Conservation (phyloP, 2,113 vertebrate genomes). For the Echinops telfairi region DNA sequence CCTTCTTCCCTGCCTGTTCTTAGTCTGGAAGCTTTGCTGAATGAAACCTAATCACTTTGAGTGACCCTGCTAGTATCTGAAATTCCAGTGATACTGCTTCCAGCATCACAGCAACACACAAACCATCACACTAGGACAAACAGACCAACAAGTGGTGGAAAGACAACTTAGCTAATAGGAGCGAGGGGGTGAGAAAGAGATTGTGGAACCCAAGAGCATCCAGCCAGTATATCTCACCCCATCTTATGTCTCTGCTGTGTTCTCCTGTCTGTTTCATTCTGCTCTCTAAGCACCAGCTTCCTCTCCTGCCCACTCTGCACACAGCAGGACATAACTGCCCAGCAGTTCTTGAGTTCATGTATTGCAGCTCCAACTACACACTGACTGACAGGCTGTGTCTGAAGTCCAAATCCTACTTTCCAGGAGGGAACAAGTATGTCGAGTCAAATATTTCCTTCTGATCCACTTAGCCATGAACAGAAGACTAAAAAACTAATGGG, state of each 20-base stretch:
- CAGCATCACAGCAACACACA: too few species aligned
- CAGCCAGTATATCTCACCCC: not conserved
- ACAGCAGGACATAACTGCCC: not conserved
- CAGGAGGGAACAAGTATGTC: not conserved
- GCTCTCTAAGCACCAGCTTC: not conserved
- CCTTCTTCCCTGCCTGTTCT: too few species aligned
- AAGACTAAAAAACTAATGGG: not conserved
- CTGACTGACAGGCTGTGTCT: not conserved
- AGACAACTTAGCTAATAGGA: too few species aligned
- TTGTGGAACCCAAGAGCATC: not conserved
- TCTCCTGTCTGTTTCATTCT: not conserved
- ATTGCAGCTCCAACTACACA: not conserved
- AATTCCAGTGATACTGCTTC: too few species aligned
- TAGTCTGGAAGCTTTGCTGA: too few species aligned
- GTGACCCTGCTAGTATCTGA: too few species aligned
- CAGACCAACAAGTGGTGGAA: too few species aligned
- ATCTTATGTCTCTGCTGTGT: not conserved
- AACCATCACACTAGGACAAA: too few species aligned
- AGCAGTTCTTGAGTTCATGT: slow-evolving; percentile 26
- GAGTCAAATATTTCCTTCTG: not conserved
- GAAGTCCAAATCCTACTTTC: slow-evolving; percentile 49
- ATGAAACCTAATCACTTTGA: too few species aligned
- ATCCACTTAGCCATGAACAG: slow-evolving; percentile 14
- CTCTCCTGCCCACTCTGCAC: slow-evolving; percentile 38
- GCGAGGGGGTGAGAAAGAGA: not conserved